Conservation (phyloP, 2,797 vertebrate genomes). For the Oceanodroma leucorhoa region DNA sequence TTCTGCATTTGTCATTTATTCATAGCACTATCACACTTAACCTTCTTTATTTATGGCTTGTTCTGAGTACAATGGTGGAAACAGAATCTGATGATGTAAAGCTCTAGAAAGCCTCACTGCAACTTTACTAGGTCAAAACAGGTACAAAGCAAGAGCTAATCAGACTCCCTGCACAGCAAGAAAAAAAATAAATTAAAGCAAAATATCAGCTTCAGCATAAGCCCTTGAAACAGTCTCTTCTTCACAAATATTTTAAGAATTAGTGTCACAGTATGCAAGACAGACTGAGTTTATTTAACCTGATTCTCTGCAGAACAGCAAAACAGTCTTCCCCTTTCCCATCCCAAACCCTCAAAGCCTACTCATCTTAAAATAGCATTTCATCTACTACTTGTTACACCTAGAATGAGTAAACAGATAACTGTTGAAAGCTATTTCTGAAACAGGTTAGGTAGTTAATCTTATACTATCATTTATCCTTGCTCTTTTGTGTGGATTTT, state of each 20-base stretch:
- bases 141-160: slow-evolving; percentile 2
- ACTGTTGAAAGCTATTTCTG: not conserved
- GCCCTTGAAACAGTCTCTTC: not conserved
- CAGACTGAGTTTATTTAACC: not conserved
- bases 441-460: not conserved
- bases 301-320: not conserved
- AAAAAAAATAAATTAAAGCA: not conserved
- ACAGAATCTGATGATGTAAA: not conserved
- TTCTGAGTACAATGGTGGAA: not conserved
- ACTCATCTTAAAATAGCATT: not conserved
- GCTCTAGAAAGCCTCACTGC: not conserved
- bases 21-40: not conserved
- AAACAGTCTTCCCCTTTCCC: not conserved
- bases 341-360: not conserved
- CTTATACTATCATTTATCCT: not conserved
- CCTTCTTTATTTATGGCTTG: not conserved
- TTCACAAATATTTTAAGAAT: not conserved
- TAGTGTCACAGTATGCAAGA: not conserved
- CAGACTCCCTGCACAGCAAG: not conserved
- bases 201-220: not conserved
- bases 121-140: not conserved
- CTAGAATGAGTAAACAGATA: not conserved
- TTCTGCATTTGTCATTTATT: slow-evolving; percentile 3
- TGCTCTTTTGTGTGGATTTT: not conserved
- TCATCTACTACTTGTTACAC: not conserved